Base-by-base conservation (phyloP, 2,797 vertebrate genomes). In the Nothura maculosa region DNA sequence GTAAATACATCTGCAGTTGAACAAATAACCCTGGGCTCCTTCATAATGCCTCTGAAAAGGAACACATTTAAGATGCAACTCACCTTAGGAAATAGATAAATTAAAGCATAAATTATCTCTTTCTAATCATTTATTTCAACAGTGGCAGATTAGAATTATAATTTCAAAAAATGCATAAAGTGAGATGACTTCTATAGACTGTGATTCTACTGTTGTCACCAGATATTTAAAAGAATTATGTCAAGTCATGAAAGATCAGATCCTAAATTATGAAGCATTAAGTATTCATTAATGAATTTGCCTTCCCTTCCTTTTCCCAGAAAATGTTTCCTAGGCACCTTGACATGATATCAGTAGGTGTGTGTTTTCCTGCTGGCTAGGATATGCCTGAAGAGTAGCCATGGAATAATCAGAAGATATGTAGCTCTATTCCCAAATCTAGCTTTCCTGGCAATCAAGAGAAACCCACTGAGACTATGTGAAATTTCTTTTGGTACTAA, bases 1-100 rank as follows among this genome's bases (percentile, higher is more conserved):
- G 25, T 19, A 28, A 85, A 18, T 7, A 34, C 2, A 1, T 66
- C 22, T 67, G 38, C 80, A 74, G 10, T 28, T 57, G 57, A 52
- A 47, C 20, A 67, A 52, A 60, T 34, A 63, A 28, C 14, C 11
- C 5, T 0, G 1, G 8, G 1, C 1, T 62, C 18, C 47, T 50
- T 64, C 32, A 34, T 22, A 61, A 8, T 10, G 28, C 7, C 28
- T 17, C 6, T n/a, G 30, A 87, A 83, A 12, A 74, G 22, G 87
- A 87, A 78, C 7, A 40, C 1, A 34, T 77, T 89, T 82, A 67
- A 64, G 14, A 52, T 32, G 6, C 22, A 61, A 21, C 25, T 74
- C 8, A 38, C 3, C 3, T 70, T 63, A 63, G 30, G 12, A 64
- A 68, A 47, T 2, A 32, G 6, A 10, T 28, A 9, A 70, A 82